Conservation (phyloP, 64 coral and sea anemone genomes). For the Acropora tenuis region DNA sequence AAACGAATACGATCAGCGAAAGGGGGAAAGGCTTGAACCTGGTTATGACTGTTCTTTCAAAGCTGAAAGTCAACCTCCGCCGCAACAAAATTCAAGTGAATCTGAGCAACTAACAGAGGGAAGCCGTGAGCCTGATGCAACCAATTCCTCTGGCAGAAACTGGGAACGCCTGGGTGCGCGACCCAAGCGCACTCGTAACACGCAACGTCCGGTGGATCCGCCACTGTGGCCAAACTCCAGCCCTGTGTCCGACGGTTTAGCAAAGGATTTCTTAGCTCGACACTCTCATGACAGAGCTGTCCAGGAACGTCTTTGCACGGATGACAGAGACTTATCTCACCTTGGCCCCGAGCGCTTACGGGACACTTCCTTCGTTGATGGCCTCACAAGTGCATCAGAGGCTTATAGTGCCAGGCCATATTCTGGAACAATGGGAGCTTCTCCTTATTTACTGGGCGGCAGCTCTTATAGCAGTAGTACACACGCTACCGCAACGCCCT, state of each 20-base stretch:
- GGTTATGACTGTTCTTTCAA: too few species aligned
- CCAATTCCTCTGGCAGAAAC: neutral
- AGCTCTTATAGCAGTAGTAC: neutral
- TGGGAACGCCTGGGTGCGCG: constrained; percentile 4
- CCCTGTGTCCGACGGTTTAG: neutral
- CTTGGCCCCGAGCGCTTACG: neutral
- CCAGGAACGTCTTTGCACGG: neutral
- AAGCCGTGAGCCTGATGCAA: neutral
- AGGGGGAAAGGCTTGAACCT: too few species aligned
- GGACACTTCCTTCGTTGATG: neutral
- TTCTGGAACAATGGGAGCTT: neutral
- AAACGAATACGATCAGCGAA: too few species aligned
- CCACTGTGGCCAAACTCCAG: too few species aligned
- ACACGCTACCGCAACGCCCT: neutral
- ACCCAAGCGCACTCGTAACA: neutral
- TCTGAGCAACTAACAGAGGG: neutral
- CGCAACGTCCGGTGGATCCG: neutral
- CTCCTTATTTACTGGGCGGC: neutral
- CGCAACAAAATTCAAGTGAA: neutral
- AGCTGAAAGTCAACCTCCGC: neutral
- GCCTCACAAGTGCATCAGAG: neutral
- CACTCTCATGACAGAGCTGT: neutral
- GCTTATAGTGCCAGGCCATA: neutral
- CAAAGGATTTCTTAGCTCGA: neutral
- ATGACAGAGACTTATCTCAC: neutral